Base-by-base conservation (phyloP, 2,113 vertebrate genomes). In the Phainopepla nitens region DNA sequence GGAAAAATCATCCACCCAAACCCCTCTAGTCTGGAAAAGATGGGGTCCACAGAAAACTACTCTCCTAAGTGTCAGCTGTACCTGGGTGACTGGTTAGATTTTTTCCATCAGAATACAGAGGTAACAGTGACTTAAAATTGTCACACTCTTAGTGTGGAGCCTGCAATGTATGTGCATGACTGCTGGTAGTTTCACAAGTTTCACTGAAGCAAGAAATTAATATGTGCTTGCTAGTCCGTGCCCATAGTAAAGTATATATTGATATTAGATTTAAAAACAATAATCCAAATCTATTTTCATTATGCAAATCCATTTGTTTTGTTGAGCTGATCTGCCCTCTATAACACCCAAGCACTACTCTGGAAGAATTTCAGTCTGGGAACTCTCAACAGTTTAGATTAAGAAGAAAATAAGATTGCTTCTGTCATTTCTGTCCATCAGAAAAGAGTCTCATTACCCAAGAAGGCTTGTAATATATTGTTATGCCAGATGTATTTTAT, bases 391-490 rank as follows among this genome's bases (percentile, higher is more conserved):
- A 56, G 56, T 81, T 89, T 75, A 78, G 64, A 92, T 71, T 62
- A 56, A 83, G 28, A 39, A 81, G 96, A 75, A 68, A 85, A 9
- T 22, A 89, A 80, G 47, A 89, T 68, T 91, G 65, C 39, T 92
- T 89, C 56, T 94, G 72, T 86, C 51, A 80, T 86, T 96, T 92
- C 72, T 92, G 76, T 65, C 70, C 45, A 71, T 83, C 85, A 92
- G 78, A 64, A 95, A 91, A 39, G 8, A 84, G n/a, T 15, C 58
- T 87, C 75, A 70, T 82, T 93, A 87, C 28, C 33, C 62, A 79
- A 75, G 75, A 6, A 66, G 69, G 65, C 24, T 35, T 90, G 66
- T 88, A 83, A 90, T 75, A 94, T 14, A 39, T 88, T 58, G 31
- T 86, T 91, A 84, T 77, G 72, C 49, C 41, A 66, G 56, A 42